Conservation (phyloP, 2,888 invertebrate species). For the Ectobius pallidus region DNA sequence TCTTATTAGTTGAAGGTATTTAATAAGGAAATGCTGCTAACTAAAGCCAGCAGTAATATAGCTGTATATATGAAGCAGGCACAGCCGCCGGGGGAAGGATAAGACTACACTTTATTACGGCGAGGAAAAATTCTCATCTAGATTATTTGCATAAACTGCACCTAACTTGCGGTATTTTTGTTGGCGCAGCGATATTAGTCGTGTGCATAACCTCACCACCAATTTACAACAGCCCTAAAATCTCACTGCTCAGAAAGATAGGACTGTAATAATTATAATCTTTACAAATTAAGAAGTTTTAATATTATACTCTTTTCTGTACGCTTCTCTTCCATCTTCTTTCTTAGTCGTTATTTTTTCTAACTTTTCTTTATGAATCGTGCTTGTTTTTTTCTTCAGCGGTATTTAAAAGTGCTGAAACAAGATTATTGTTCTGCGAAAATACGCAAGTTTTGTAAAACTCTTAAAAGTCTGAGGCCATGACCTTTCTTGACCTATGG, state of each 20-base stretch:
- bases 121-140: constrained; percentile 58
- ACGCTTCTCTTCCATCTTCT: neutral
- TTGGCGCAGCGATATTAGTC: constrained; percentile 45
- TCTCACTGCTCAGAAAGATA: constrained; percentile 52
- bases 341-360: no score
- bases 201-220: constrained; percentile 26
- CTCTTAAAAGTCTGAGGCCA: no score
- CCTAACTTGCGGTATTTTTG: constrained; percentile 50
- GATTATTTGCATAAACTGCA: constrained; percentile 60
- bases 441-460: no score
- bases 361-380: neutral
- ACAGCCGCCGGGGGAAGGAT: constrained; percentile 48
- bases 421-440: neutral
- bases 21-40: constrained; percentile 57
- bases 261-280: constrained; percentile 57
- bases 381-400: neutral
- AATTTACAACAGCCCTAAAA: constrained; percentile 49
- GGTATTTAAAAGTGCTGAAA: constrained; percentile 10
- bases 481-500: no score
- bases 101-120: constrained; percentile 54
- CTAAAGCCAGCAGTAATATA: constrained; percentile 46
- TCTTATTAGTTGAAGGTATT: constrained; percentile 56
- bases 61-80: constrained; percentile 38
- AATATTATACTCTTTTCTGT: constrained; percentile 40
- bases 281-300: constrained; percentile 56